These are phyloP conservation scores for Hyposmocoma kahamanoa DNA, from an alignment of 1,140 invertebrate genomes.

Conservation along the genomic window DNA sequence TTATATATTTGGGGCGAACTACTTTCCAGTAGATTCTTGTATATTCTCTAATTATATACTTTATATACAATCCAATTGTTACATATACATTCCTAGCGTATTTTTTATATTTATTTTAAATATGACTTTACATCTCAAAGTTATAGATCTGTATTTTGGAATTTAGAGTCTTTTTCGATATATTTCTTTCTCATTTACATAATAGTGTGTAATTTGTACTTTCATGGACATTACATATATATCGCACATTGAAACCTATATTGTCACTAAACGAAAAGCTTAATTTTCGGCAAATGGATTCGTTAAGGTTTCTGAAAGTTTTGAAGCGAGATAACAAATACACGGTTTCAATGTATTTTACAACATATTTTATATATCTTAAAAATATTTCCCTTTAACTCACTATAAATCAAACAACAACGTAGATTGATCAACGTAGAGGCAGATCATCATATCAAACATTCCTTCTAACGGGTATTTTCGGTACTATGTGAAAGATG, in stretches of 20 bases:
- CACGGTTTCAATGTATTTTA: not conserved
- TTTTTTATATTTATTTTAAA: constrained; percentile 29
- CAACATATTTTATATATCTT: no score
- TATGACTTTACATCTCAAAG: not conserved
- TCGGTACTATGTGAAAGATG: no score
- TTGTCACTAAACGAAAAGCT: constrained; percentile 51
- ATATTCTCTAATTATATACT: not conserved
- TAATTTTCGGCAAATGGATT: constrained; percentile 57
- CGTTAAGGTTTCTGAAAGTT: no score
- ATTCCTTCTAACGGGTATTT: no score
- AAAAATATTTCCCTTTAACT: no score
- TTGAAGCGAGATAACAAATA: no score
- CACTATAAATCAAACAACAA: no score
- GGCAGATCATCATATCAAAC: no score
- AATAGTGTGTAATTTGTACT: not conserved
- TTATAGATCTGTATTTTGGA: constrained; percentile 2
- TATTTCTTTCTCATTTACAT: not conserved
- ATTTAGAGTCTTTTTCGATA: not conserved
- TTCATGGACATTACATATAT: constrained; percentile 24
- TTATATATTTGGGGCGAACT: no score
- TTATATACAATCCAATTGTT: not conserved
- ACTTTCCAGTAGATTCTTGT: not conserved
- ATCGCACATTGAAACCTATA: constrained; percentile 38
- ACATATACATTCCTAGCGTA: constrained; percentile 40
- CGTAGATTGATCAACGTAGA: no score